A percentile compares a stretch with the other conserved stretches of the same genome.
phyloP scores from a whole-genome alignment of 92 coral and sea anemone species.

The Anthopleura xanthogrammica region DNA sequence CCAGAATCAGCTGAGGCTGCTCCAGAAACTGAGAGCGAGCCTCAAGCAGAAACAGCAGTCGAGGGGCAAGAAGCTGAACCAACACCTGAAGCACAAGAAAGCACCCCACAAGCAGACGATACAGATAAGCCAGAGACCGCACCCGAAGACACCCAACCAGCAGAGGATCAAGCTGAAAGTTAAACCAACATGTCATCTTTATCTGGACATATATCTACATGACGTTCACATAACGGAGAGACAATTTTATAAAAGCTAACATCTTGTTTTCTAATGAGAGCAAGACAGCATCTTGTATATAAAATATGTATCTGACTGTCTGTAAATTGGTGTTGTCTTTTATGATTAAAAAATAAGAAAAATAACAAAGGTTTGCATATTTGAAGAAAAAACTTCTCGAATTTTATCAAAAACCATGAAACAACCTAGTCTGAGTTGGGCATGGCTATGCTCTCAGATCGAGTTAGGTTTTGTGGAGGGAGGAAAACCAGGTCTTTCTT shows the following conservation, averaged over 20 bases:
- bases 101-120: constrained; percentile 21
- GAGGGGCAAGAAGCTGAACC: constrained; percentile 9
- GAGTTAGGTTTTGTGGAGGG: too few species aligned
- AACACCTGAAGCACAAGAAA: constrained; percentile 24
- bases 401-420: too few species aligned
- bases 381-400: too few species aligned
- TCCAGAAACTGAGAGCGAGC: not conserved
- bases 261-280: not conserved
- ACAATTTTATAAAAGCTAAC: not conserved
- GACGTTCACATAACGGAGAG: not conserved
- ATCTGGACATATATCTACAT: not conserved
- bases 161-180: constrained; percentile 9
- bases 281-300: not conserved
- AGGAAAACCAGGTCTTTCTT: too few species aligned
- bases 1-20: constrained; percentile 9
- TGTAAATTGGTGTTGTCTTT: not conserved
- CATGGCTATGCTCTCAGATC: too few species aligned
- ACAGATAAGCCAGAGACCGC: constrained; percentile 20
- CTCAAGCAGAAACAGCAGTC: not conserved
- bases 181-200: not conserved
- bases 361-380: not conserved
- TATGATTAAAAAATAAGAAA: not conserved
- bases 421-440: too few species aligned
- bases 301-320: constrained; percentile 2
- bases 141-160: constrained; percentile 29